Evolutionary conservation across 2,888 invertebrate species (phyloP), one percentile per base, ranked within the genome.

Genomic region (Sceliomorpha sp.): DNA sequence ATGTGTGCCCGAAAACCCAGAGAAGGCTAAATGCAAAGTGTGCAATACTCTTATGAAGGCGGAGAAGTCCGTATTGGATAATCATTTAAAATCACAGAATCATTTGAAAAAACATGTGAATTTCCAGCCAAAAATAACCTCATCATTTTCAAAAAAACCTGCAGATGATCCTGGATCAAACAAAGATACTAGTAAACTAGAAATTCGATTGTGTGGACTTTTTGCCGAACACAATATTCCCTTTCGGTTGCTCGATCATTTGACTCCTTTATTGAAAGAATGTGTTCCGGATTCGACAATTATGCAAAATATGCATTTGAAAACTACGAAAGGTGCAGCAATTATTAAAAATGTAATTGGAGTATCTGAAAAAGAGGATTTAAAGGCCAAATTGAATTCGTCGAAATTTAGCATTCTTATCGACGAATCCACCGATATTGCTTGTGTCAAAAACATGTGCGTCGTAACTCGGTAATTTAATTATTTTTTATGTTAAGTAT

Each of bases 1-100:
- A 40, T 10, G 40, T 40, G 40, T 40, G 40, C 40, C 40, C 26
- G 40, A 40, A n/a, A 40, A 40, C 40, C 24, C 40, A 26, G 15
- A 40, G 17, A 42, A 42, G 29, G 42, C 42, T 27, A 42, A 42
- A 29, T 42, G 42, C 12, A 27, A 27, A 27, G 4, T 27, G 27
- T 42, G 42, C 29, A 27, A 27, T 27, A 27, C 27, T 9, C 8
- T 42, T 24, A 42, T 42, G 42, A 42, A 27, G 26, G 42, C 42
- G 13, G 42, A 42, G 26, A 27, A 27, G 42, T 27, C 42, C 13
- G 29, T 42, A 10, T 27, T 42, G 26, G 29, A 42, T 14, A 42
- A 42, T 27, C 42, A 42, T 42, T 42, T 27, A 13, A 42, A 42
- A 26, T 27, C 27, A 10, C 42, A 42, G 26, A 13, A 12, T 13